Base-by-base conservation (phyloP, 1,140 invertebrate genomes). In the Drosophila grimshawi region DNA sequence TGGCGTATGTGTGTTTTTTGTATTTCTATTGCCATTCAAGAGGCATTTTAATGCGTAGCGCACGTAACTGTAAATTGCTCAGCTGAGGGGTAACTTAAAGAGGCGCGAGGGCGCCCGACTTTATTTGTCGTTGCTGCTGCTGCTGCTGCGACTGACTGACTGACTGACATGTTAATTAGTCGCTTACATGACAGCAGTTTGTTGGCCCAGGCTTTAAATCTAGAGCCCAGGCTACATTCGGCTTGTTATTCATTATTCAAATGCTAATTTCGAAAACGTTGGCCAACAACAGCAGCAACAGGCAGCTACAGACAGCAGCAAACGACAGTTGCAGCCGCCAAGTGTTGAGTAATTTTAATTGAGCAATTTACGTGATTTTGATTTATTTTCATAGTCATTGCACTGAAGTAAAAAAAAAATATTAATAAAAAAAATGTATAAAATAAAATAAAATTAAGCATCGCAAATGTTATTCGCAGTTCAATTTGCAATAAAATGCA, bases 101-200 rank as follows among this genome's bases (percentile, higher is more conserved):
- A 43, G 59, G 53, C 56, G 74, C 62, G 65, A 56, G 56, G 67
- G 48, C 30, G 73, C 59, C 32, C 27, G 43, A 52, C 48, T 37
- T 53, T 7, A 41, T 29, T 65, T 65, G 77, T 51, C 53, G 52
- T 10, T 39, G 43, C 45, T 59, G 48, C 11, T 32, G 53, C 53
- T 52, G 63, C 35, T 48, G 55, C 10, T 30, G 67, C 45, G 59
- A 53, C 73, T 67, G 61, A 55, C 69, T 56, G 63, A 61, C 72
- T 90, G 82, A 90, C 80, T 90, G 86, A 90, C 86, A 90, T 90
- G 86, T 90, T 90, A 90, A 90, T 90, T 90, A 90, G 86, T 90
- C 86, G 86, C 88, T 82, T 91, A 90, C 86, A 90, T 90, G 86
- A 86, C 86, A 80, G 86, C 82, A 72, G 71, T 90, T 89, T 81